A percentile compares a stretch with the other conserved stretches of the same genome.
phyloP scores from a whole-genome alignment of 2,888 invertebrate genomes.

The Polietes domitor region DNA sequence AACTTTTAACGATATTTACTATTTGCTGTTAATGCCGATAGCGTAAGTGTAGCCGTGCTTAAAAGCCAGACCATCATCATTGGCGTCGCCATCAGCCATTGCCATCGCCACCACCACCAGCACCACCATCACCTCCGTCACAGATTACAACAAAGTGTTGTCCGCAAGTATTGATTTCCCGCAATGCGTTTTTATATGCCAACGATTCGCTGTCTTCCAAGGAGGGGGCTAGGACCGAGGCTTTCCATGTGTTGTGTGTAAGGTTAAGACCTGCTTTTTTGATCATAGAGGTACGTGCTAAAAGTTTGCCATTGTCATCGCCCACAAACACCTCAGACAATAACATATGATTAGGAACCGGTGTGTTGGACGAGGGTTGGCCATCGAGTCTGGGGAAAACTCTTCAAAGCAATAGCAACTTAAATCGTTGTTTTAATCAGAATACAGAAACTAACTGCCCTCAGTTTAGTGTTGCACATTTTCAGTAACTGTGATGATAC shows the following conservation, averaged over 20 bases:
- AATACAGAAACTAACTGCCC: too few species aligned
- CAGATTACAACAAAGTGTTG: conserved; percentile 4
- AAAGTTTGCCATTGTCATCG: conserved; percentile 19
- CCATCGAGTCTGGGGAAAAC: not conserved
- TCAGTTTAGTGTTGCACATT: too few species aligned
- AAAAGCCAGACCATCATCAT: conserved; percentile 6
- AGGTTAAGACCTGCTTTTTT: conserved; percentile 10
- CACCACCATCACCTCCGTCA: not conserved
- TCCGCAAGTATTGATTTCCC: conserved; percentile 9
- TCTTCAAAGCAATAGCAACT: too few species aligned
- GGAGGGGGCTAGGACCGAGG: not conserved
- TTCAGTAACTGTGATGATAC: too few species aligned
- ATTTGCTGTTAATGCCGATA: conserved; percentile 15
- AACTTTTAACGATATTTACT: conserved; percentile 24
- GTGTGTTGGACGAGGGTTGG: not conserved
- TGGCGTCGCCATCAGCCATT: not conserved
- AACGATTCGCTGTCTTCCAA: not conserved
- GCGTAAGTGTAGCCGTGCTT: not conserved
- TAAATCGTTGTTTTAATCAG: too few species aligned
- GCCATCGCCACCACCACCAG: not conserved
- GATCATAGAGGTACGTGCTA: conserved; percentile 19
- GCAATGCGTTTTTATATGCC: not conserved
- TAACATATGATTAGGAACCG: not conserved
- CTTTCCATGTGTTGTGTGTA: not conserved
- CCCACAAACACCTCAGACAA: conserved; percentile 22